Evolutionary conservation across 2,797 vertebrate genomes (phyloP), one percentile per base, ranked within the genome.

Genomic region (Chloroceryle inda): DNA sequence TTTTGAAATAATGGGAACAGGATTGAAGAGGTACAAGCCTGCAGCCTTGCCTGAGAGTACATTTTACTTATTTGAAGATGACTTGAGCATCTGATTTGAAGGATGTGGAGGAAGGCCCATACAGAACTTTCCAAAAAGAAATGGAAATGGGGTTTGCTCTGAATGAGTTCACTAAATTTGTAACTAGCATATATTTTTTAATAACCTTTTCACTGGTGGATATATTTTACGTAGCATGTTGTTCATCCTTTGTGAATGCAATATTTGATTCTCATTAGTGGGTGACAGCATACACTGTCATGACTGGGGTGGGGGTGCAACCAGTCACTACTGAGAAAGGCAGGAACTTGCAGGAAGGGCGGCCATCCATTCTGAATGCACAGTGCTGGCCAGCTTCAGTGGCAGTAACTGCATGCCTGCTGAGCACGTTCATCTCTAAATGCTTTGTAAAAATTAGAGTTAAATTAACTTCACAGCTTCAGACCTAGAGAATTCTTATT

Each of bases 351-450:
- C 29, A 55, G 49, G 12, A 62, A 40, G 23, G 50, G 63, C 71
- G 66, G 37, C 63, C 50, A 6, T 86, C 29, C 16, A 0, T 82
- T 68, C 29, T 2, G 14, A 75, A 42, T 9, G 23, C 8, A 1
- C 44, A 22, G 27, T 0, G 0, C 63, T 83, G 64, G 6, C 20
- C 45, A 62, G 55, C 37, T 47, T 47, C 50, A 18, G 49, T 29
- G 40, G 22, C 45, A 24, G 37, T 29, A 49, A 50, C 35, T 74
- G 49, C 23, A 11, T 27, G 63, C 42, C 45, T 62, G 38, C 66
- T 67, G 31, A 83, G 23, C 53, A 8, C 11, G 10, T 17, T 49
- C 35, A 10, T 37, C 26, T 61, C 49, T 40, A 26, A 69, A 49
- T 13, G 16, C 31, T 52, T 75, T 47, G 20, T 33, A 29, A 66